Evolutionary conservation across 2,113 vertebrate species (phyloP).

Genomic region (Pachypanchax playfairii): DNA sequence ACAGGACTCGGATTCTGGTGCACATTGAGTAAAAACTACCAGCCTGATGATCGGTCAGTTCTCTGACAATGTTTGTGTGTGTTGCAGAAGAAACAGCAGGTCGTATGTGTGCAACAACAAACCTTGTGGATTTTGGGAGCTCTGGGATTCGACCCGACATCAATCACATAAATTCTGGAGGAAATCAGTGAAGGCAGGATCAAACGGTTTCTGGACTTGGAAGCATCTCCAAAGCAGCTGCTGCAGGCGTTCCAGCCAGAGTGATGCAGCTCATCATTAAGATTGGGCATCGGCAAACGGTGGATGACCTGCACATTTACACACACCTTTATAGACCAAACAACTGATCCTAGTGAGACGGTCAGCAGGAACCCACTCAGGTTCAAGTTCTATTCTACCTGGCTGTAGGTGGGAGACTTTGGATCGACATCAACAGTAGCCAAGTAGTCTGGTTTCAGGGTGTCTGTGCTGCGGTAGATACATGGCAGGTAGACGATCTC

Average conservation of each 20-base stretch:
- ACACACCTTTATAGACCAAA: no score
- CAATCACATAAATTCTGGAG: constrained; percentile 89
- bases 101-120: not conserved
- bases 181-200: constrained; percentile 90
- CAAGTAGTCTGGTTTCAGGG: constrained; percentile 86
- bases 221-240: constrained; percentile 87
- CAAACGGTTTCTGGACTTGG: constrained; percentile 82
- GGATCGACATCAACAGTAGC: constrained; percentile 92
- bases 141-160: constrained; percentile 79
- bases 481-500: constrained; percentile 91
- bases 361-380: not conserved
- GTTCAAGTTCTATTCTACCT: constrained; percentile 74
- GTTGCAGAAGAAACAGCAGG: no score
- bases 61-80: no score
- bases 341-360: not conserved
- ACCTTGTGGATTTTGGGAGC: constrained; percentile 87
- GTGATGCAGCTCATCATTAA: constrained; percentile 91
- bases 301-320: constrained; percentile 86
- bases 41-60: no score
- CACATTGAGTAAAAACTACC: no score
- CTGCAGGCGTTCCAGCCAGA: constrained; percentile 95
- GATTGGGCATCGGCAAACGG: constrained; percentile 88
- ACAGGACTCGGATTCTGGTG: no score
- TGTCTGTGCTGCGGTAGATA: constrained; percentile 87
- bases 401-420: constrained; percentile 81